Evolutionary conservation across 1,140 invertebrate genomes (phyloP).

Genomic region (Aleiodes sp.): DNA sequence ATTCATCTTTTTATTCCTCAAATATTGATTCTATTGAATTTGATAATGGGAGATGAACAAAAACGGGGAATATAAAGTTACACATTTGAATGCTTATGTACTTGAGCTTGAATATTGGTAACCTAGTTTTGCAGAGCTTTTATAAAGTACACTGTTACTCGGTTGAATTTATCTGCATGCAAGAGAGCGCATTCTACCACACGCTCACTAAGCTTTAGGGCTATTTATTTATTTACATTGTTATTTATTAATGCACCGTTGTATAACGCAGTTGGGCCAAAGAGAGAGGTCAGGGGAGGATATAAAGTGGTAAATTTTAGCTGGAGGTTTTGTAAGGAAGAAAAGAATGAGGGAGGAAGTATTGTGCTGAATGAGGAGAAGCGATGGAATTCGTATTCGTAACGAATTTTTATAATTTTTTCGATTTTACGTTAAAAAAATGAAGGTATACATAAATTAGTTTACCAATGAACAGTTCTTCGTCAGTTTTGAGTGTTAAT

Average conservation of each 20-base stretch:
- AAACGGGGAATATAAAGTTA: no score
- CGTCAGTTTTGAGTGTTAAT: no score
- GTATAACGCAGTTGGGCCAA: not conserved
- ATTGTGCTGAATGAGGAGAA: no score
- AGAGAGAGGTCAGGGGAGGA: not conserved
- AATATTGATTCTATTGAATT: not conserved
- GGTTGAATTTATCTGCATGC: not conserved
- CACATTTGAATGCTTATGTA: not conserved
- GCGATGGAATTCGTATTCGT: no score
- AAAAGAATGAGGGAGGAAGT: not conserved
- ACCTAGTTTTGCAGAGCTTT: not conserved
- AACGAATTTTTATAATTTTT: no score
- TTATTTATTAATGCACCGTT: slow-evolving; percentile 7
- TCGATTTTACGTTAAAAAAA: no score
- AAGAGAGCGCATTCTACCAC: not conserved
- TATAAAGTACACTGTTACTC: not conserved
- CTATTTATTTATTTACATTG: slow-evolving; percentile 14
- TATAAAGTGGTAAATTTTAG: not conserved
- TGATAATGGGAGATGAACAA: no score
- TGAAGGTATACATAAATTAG: no score
- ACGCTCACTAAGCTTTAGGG: not conserved
- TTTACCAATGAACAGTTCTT: no score
- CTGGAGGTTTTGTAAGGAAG: not conserved
- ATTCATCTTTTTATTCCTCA: not conserved
- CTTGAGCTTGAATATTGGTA: not conserved